Base-by-base conservation (phyloP, 2,797 vertebrate genomes). In the Paedocypris micromegethes region DNA sequence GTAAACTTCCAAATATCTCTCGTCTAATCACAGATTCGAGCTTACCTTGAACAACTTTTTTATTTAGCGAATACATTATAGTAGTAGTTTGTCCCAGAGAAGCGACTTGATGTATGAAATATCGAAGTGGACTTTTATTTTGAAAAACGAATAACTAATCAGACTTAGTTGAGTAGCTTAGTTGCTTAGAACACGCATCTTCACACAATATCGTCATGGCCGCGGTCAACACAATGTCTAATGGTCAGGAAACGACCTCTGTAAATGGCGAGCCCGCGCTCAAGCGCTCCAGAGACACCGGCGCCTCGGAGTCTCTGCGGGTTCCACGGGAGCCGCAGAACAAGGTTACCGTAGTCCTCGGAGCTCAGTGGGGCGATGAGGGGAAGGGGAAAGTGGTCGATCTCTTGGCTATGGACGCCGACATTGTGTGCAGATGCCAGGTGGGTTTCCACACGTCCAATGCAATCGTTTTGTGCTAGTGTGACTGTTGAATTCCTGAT, bases 361-460 rank as follows among this genome's bases (percentile, higher is more conserved):
- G 89, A 1, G 91, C 91, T 4, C 91, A 92, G 68, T 92, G 91
- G 91, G 91, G 91, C 5, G 91, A 91, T 80, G 91, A 91, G 68
- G 91, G 90, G 5, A 92, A 92, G 51, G 91, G 91, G 4, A 92
- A 92, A 80, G 88, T 92, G 77, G 91, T 92, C 70, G 91, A 91
- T 79, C 74, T 92, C 75, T 83, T 92, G 58, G 90, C 90, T 0
- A 90, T 90, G 88, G 91, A 91, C 63, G 91, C 91, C 40, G 90
- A 92, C 42, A 88, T 93, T 45, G 89, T 92, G 0, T 91, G 91
- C 85, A 83, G 90, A 81, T 92, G 90, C 68, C 91, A 92, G 89
- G 91, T 92, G 45, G 7, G 39, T 6, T 3, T 5, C 44, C 49
- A 60, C 5, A 2, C 8, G 9, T 4, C 2, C 23, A 2, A 9